Percentiles rank a stretch among this genome's conserved stretches.
Evolutionary conservation across 2,888 invertebrate genomes (phyloP).

Genomic region (Brenthis daphne): DNA sequence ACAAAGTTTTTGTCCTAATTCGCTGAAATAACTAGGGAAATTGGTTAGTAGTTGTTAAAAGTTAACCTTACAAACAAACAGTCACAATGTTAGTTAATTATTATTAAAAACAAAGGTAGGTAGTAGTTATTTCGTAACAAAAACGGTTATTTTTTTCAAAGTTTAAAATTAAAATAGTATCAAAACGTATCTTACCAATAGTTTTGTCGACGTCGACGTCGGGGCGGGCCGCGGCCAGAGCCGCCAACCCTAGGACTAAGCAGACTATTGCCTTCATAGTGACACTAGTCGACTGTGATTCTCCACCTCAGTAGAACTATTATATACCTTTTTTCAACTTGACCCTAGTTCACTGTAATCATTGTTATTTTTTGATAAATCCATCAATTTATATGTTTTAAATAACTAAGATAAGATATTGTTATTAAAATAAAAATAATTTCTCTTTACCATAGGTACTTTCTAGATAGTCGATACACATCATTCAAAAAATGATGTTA

Average conservation of each 20-base stretch:
- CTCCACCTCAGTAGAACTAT: slow-evolving; percentile 3
- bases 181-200: slow-evolving; percentile 51
- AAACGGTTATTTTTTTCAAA: not conserved
- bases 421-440: slow-evolving; percentile 7
- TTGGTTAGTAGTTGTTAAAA: too few relatives aligned
- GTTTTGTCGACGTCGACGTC: slow-evolving; percentile 54
- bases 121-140: not conserved
- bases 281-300: slow-evolving; percentile 61
- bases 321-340: slow-evolving; percentile 34
- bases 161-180: not conserved
- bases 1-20: too few relatives aligned
- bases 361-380: slow-evolving; percentile 23
- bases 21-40: too few relatives aligned
- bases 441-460: not conserved
- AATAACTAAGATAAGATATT: slow-evolving; percentile 6
- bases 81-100: too few relatives aligned
- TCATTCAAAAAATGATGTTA: not conserved
- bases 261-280: slow-evolving; percentile 64
- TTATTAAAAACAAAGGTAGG: too few relatives aligned
- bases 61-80: too few relatives aligned
- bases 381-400: slow-evolving; percentile 1
- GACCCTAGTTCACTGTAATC: slow-evolving; percentile 33
- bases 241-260: slow-evolving; percentile 63
- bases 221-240: slow-evolving; percentile 61
- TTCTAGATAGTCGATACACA: not conserved